phyloP scores from a whole-genome alignment of 2,888 invertebrate species.

The Idaea biselata region DNA sequence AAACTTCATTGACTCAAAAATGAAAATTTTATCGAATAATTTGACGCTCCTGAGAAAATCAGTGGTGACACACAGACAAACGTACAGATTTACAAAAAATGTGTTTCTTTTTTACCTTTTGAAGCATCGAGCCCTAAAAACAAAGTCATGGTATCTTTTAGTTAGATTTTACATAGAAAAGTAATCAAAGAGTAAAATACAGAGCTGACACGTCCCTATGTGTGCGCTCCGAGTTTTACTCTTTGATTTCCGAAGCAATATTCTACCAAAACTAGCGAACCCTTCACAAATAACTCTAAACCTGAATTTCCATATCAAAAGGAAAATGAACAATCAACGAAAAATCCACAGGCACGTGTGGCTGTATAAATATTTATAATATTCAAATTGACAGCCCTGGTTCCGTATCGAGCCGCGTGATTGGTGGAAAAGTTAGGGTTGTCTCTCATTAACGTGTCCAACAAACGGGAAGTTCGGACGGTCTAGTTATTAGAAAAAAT shows the following conservation, averaged over 20 bases:
- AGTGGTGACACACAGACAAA: no score
- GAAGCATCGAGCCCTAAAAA: no score
- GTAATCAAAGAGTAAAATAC: no score
- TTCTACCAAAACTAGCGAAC: conserved; percentile 2
- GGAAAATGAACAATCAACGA: conserved; percentile 33
- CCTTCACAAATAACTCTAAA: conserved; percentile 21
- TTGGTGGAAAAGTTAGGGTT: conserved; percentile 35
- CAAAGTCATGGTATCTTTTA: no score
- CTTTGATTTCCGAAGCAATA: conserved; percentile 23
- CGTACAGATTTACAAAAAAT: no score
- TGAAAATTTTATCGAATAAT: no score
- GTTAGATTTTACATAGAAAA: no score
- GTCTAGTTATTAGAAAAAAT: background rate
- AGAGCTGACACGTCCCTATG: conserved; percentile 5
- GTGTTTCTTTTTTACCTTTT: no score
- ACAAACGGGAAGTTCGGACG: conserved; percentile 18
- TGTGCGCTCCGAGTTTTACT: conserved; percentile 13
- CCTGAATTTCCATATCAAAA: conserved; percentile 32
- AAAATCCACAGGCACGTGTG: conserved; percentile 32
- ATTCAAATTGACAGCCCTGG: conserved; percentile 41
- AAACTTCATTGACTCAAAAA: no score
- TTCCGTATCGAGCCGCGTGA: conserved; percentile 21
- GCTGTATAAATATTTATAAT: conserved; percentile 44
- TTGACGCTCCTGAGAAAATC: no score
- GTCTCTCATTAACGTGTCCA: conserved; percentile 49